These are phyloP conservation scores for Synanceia verrucosa DNA, from an alignment of 2,797 vertebrate genomes.

Conservation along the genomic window DNA sequence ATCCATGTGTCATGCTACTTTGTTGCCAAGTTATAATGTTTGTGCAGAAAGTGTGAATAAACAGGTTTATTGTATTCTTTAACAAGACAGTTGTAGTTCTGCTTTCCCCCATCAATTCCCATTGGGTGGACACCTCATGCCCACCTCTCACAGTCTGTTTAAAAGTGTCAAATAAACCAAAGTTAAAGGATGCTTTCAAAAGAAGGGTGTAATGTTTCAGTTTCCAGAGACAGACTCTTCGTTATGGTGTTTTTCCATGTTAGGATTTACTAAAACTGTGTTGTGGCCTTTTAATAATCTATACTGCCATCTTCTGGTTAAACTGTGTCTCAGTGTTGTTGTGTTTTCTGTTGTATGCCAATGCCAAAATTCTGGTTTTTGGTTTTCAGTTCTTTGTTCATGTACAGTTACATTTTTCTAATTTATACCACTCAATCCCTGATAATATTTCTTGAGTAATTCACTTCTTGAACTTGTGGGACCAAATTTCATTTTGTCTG, in stretches of 20 bases:
- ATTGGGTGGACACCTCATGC: not conserved
- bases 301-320: conserved; percentile 72
- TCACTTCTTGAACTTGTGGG: conserved; percentile 62
- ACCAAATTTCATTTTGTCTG: conserved; percentile 62
- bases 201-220: conserved; percentile 27
- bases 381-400: conserved; percentile 7
- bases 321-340: conserved; percentile 5
- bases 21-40: conserved; percentile 9
- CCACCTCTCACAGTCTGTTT: conserved; percentile 22
- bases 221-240: conserved; percentile 18
- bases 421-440: conserved; percentile 45
- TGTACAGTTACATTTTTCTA: conserved; percentile 22
- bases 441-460: conserved; percentile 19
- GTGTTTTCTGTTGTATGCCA: not conserved
- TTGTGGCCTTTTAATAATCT: conserved; percentile 2
- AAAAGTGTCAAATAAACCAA: conserved; percentile 59
- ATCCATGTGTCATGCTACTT: not conserved
- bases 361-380: not conserved
- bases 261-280: conserved; percentile 6
- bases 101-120: not conserved
- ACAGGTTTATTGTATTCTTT: conserved; percentile 10
- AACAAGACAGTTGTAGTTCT: conserved; percentile 9
- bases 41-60: not conserved
- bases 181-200: conserved; percentile 46
- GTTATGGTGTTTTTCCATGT: not conserved